Evolutionary conservation across 2,113 vertebrate species (phyloP).

Genomic region (Hyperoodon ampullatus): DNA sequence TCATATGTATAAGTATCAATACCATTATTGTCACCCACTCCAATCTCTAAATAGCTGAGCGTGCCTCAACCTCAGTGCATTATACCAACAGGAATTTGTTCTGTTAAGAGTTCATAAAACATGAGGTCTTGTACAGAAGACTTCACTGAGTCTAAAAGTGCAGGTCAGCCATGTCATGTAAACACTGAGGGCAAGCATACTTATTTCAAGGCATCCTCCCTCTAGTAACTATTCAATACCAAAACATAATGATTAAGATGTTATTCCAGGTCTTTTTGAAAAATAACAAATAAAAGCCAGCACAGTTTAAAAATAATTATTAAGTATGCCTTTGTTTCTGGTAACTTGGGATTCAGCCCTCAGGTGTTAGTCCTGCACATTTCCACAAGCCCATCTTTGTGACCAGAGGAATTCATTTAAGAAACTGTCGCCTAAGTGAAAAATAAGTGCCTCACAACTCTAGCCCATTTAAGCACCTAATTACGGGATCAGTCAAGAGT

Average conservation of each 20-base stretch:
- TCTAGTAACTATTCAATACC: not conserved
- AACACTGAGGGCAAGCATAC: not conserved
- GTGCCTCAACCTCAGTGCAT: not conserved
- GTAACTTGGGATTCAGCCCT: not conserved
- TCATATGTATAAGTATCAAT: not conserved
- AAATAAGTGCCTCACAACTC: constrained; percentile 62
- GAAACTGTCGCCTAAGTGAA: constrained; percentile 58
- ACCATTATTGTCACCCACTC: not conserved
- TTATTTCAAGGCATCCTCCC: not conserved
- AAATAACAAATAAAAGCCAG: not conserved
- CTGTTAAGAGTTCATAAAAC: not conserved
- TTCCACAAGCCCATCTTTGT: not conserved
- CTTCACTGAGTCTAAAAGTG: not conserved
- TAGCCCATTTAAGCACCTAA: constrained; percentile 48
- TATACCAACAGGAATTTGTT: not conserved
- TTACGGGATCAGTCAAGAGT: constrained; percentile 56
- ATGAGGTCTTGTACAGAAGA: not conserved
- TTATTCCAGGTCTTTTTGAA: not conserved
- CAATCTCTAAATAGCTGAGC: not conserved
- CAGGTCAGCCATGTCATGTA: not conserved
- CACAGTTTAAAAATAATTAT: not conserved
- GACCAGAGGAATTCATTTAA: constrained; percentile 65
- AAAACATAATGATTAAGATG: not conserved
- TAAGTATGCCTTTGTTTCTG: not conserved
- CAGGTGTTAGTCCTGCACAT: not conserved